Evolutionary conservation across 2,888 invertebrate genomes (phyloP).

Genomic region (Drosophila suboccidentalis): DNA sequence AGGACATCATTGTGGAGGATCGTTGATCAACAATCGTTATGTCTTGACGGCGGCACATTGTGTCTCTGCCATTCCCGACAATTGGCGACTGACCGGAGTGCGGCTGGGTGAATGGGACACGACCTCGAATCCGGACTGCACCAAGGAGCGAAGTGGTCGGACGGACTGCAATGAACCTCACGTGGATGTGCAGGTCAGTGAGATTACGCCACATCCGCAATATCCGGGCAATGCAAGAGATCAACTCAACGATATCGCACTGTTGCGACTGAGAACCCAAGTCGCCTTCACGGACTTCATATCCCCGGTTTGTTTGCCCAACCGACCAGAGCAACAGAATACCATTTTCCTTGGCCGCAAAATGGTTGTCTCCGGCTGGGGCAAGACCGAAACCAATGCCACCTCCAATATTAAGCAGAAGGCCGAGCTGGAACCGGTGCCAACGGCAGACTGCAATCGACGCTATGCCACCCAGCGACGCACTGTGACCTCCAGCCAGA

Average conservation of each 20-base stretch:
- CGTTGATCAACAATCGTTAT: conserved; percentile 88
- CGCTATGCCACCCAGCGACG: conserved; percentile 86
- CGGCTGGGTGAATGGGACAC: conserved; percentile 85
- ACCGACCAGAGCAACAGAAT: conserved; percentile 64
- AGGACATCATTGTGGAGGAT: conserved; percentile 91
- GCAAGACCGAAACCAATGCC: conserved; percentile 87
- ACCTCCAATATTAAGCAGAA: conserved; percentile 87
- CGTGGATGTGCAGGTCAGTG: conserved; percentile 88
- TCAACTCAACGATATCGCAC: conserved; percentile 90
- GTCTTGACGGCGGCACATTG: conserved; percentile 92
- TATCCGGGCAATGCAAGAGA: conserved; percentile 87
- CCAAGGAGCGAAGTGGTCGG: conserved; percentile 60
- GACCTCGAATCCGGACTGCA: conserved; percentile 78
- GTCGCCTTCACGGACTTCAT: conserved; percentile 87
- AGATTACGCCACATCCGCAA: conserved; percentile 88
- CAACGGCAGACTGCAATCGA: conserved; percentile 86
- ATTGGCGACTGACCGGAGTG: conserved; percentile 87
- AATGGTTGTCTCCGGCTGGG: conserved; percentile 89
- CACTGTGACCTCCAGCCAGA: conserved; percentile 86
- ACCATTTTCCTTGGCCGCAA: conserved; percentile 84
- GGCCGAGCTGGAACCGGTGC: conserved; percentile 86
- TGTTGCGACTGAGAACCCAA: conserved; percentile 87
- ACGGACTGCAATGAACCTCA: conserved; percentile 88
- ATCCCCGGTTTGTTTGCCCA: conserved; percentile 88
- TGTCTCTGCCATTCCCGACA: conserved; percentile 88